A percentile compares a stretch with the other conserved stretches of the same genome.
phyloP scores from a whole-genome alignment of 64 coral and sea anemone genomes.

The Dendronephthya gigantea region DNA sequence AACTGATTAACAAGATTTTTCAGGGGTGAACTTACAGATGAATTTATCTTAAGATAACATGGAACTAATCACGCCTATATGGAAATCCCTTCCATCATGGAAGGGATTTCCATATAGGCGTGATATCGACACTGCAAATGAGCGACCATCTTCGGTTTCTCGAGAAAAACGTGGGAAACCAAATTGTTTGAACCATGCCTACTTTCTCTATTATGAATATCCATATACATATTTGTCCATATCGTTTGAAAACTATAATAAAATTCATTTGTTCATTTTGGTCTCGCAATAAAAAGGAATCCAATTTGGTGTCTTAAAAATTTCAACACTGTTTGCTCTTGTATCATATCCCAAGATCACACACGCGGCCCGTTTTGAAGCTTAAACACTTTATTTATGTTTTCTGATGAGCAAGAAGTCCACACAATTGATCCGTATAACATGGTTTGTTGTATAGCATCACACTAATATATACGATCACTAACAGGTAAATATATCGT shows the following conservation, averaged over 20 bases:
- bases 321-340: slow-evolving; percentile 15
- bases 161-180: slow-evolving; percentile 27
- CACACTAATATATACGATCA: not conserved
- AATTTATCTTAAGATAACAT: not conserved
- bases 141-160: slow-evolving; percentile 13
- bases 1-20: not conserved
- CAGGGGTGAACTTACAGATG: not conserved
- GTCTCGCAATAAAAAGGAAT: slow-evolving; percentile 37
- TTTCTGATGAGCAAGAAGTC: not conserved
- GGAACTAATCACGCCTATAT: slow-evolving; percentile 6
- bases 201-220: slow-evolving; percentile 16
- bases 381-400: not conserved
- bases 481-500: not conserved
- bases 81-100: not conserved
- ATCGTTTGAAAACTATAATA: slow-evolving; percentile 47
- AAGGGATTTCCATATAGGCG: not conserved
- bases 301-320: slow-evolving; percentile 46
- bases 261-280: slow-evolving; percentile 33
- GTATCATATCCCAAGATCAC: slow-evolving; percentile 35
- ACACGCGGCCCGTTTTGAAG: slow-evolving; percentile 42
- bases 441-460: not conserved
- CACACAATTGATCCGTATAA: slow-evolving; percentile 1
- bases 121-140: slow-evolving; percentile 2
- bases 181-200: slow-evolving; percentile 29
- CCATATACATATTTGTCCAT: not conserved